A percentile compares a stretch with the other conserved stretches of the same genome.
Conservation (phyloP, 2,888 invertebrate genomes). For the Branchipolynoe longqiensis region DNA sequence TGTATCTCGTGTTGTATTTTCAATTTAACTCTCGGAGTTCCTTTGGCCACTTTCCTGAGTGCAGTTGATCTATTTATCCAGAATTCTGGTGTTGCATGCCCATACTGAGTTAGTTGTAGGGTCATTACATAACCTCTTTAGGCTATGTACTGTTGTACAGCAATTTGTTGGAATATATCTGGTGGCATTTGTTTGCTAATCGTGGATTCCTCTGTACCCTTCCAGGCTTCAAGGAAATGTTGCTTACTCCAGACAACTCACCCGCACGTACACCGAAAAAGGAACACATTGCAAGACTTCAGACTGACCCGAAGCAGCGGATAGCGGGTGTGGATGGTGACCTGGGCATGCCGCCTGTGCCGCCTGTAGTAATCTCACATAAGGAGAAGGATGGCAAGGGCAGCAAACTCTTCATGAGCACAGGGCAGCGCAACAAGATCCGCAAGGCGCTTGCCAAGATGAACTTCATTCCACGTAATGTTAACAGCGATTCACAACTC, state of each 20-base stretch:
- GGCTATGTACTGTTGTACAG: too few relatives aligned
- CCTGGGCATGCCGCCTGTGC: conserved; percentile 62
- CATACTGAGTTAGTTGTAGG: too few relatives aligned
- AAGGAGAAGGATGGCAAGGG: conserved; percentile 79
- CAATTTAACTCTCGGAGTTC: too few relatives aligned
- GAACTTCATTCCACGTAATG: conserved; percentile 83
- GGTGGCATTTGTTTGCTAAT: too few relatives aligned
- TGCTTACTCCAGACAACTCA: conserved; percentile 90
- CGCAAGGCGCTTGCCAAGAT: conserved; percentile 94
- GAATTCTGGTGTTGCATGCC: too few relatives aligned
- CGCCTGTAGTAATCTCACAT: conserved; percentile 58
- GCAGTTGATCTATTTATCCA: too few relatives aligned
- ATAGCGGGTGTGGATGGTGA: conserved; percentile 77
- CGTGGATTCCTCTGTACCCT: conserved; percentile 36
- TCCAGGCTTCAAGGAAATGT: conserved; percentile 87
- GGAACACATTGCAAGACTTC: conserved; percentile 87
- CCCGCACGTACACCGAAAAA: conserved; percentile 87
- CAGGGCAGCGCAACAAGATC: conserved; percentile 91
- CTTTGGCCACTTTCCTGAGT: too few relatives aligned
- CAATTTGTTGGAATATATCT: too few relatives aligned
- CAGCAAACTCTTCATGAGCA: conserved; percentile 89
- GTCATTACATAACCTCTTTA: too few relatives aligned
- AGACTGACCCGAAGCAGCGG: conserved; percentile 88
- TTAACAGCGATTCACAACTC: conserved; percentile 69
- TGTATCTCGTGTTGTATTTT: too few relatives aligned